Percentiles rank a stretch among this genome's conserved stretches.
Conservation (phyloP, 2,888 invertebrate genomes). For the Phyllotreta striolata region DNA sequence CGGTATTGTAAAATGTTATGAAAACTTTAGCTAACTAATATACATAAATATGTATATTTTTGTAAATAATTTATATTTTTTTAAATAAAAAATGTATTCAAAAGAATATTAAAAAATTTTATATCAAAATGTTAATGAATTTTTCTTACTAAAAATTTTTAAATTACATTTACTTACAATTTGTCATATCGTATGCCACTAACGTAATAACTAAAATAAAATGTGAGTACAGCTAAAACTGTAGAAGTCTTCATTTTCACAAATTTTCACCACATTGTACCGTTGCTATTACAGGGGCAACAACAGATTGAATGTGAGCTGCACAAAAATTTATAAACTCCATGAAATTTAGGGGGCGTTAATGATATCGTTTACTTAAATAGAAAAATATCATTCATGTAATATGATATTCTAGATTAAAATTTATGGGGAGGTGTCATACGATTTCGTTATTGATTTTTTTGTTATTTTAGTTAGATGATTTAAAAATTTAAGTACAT, state of each 20-base stretch:
- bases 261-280: conserved; percentile 23
- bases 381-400: conserved; percentile 3
- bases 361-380: conserved; percentile 20
- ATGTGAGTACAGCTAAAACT: conserved; percentile 20
- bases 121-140: no score
- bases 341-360: conserved; percentile 25
- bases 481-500: no score
- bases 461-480: no score
- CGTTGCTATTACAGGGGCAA: background rate
- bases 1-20: conserved; percentile 27
- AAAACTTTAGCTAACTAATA: background rate
- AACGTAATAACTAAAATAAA: conserved; percentile 21
- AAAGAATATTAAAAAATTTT: no score
- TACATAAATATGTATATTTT: no score
- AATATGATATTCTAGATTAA: conserved; percentile 5
- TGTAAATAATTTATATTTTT: no score
- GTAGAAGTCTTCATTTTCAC: conserved; percentile 24
- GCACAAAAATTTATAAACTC: conserved; percentile 27
- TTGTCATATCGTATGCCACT: conserved; percentile 21
- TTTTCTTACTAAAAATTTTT: no score
- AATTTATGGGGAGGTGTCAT: conserved; percentile 5
- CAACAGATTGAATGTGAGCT: conserved; percentile 15
- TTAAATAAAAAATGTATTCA: no score
- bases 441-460: background rate
- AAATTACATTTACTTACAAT: conserved; percentile 16